Base-by-base conservation (phyloP, 2,888 invertebrate genomes). In the Campoplex nolae region DNA sequence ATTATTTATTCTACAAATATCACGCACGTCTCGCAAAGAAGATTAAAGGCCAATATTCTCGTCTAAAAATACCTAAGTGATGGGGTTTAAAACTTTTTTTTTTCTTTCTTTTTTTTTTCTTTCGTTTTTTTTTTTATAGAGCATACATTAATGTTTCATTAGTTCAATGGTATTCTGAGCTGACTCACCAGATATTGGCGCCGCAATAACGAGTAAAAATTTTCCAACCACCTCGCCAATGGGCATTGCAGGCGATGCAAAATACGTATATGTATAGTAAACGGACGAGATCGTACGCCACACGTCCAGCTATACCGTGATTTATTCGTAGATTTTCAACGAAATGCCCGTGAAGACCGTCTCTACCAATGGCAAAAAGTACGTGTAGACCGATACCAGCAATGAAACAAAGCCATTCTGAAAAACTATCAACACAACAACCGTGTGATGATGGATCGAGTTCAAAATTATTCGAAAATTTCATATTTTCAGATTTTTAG, bases 201-300 rank as follows among this genome's bases (percentile, higher is more conserved):
- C 85, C 89, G 56, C 91, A 89, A 83, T 84, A 90, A 18, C 89
- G 84, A 85, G 93, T 94, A 83, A 94, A 93, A 73, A 95, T 89
- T 38, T 92, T 91, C 95, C 96, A 96, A n/a, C 93, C 92, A 54
- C 95, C 95, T 65, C 95, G 93, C 96, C 96, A 96, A 68, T 95
- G 95, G 90, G 95, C 93, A 84, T 95, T 95, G 86, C 95, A 95
- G 9, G 95, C 93, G 1, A 95, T 89, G 70, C 95, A 94, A 89
- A 96, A 95, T 7, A 95, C 90, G 86, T 95, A 95, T 51, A 95
- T 95, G 89, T 95, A 95, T 1, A 94, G 51, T 81, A 94, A 91
- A 85, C 93, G 91, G 38, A 93, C 83, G 51, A 88, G 70, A 86
- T 78, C 80, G 85, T 90, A 87, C 68, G 88, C 65, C 7, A 78